Base-by-base conservation (phyloP, 1,140 invertebrate genomes). In the Drosophila insularis region DNA sequence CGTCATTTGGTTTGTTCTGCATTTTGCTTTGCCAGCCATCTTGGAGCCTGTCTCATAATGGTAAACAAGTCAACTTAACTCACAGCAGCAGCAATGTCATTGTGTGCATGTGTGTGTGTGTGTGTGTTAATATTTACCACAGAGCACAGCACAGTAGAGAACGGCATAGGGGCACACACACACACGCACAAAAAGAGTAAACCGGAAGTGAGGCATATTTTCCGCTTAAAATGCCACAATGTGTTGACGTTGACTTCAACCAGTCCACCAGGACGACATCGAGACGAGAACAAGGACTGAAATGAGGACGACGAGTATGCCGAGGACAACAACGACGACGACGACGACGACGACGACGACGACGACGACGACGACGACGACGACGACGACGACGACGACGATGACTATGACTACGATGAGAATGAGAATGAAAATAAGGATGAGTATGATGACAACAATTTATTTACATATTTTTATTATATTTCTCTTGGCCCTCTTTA, bases 201-300 rank as follows among this genome's bases (percentile, higher is more conserved):
- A 63, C 63, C 82, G 78, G 75, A 87, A 79, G 82, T 73, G 65
- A 80, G 78, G 71, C 74, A 86, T 86, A 86, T 86, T 86, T 86
- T 87, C 79, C 82, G 82, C 81, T 81, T 87, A 79, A 86, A 87
- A 78, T 71, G 63, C 75, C 78, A 79, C 81, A 86, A 87, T 87
- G 84, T 76, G 81, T 76, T 78, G 71, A 63, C 64, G 81, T 76
- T 75, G 71, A 63, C 64, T 80, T 67, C 66, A 71, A 46, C 53
- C 75, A 63, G 32, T 14, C 19, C 14, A 17, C 19, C n/a, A 50
- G 27, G n/a, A 17, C 13, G 7, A 31, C 23, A 39, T 31, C 27
- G 32, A 50, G 13, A n/a, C 32, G 50, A 21, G 54, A 50, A 19
- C 17, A 50, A 50, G 40, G 46, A 68, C 46, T 2, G 21, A 13